Conservation (phyloP, 2,113 vertebrate species). For the Notothenia coriiceps region DNA sequence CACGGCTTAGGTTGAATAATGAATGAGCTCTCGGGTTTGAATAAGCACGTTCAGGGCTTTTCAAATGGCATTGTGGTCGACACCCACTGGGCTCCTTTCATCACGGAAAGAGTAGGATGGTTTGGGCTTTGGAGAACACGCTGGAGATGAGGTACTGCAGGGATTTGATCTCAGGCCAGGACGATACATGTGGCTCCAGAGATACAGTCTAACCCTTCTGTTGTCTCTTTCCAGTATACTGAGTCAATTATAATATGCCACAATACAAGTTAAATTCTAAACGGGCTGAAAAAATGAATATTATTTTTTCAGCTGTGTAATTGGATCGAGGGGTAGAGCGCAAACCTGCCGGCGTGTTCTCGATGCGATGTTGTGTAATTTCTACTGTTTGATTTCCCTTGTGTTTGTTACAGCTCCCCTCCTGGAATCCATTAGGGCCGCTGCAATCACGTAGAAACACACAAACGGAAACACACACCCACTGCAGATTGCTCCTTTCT, state of each 20-base stretch:
- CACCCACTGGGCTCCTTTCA: constrained; percentile 17
- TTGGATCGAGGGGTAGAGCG: constrained; percentile 25
- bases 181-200: constrained; percentile 32
- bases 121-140: constrained; percentile 14
- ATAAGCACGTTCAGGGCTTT: constrained; percentile 25
- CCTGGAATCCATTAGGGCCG: constrained; percentile 50
- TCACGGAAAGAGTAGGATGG: constrained; percentile 13
- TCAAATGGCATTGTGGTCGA: constrained; percentile 37
- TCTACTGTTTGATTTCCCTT: constrained; percentile 64
- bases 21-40: constrained; percentile 25
- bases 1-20: constrained; percentile 34
- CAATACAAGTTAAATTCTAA: constrained; percentile 18
- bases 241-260: neutral
- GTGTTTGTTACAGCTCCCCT: constrained; percentile 60
- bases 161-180: constrained; percentile 50
- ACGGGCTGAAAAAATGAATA: constrained; percentile 14
- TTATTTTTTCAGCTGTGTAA: constrained; percentile 42
- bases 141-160: constrained; percentile 9
- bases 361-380: constrained; percentile 46
- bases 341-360: constrained; percentile 30
- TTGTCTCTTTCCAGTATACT: constrained; percentile 2
- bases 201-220: constrained; percentile 30
- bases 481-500: neutral
- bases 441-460: constrained; percentile 10
- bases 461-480: neutral